A percentile compares a stretch with the other conserved stretches of the same genome.
phyloP scores from a whole-genome alignment of 2,113 vertebrate genomes.

The Diglossa brunneiventris region DNA sequence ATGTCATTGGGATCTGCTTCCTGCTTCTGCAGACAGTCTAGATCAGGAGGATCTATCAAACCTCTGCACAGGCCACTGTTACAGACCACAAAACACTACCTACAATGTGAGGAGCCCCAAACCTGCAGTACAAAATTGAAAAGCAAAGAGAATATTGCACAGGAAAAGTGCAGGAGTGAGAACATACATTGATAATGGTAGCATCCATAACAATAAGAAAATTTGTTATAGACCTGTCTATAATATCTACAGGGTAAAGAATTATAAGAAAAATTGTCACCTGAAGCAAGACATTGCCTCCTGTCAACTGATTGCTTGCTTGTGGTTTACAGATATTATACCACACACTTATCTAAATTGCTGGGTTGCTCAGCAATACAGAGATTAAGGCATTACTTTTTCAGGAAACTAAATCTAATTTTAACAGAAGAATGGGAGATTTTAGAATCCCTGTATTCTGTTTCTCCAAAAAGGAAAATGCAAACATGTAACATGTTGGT shows the following conservation, averaged over 20 bases:
- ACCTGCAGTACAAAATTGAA: not conserved
- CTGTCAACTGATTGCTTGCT: not conserved
- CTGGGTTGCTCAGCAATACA: not conserved
- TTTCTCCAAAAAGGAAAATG: not conserved
- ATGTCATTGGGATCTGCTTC: not conserved
- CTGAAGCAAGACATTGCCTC: not conserved
- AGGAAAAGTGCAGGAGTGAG: not conserved
- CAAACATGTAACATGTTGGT: not conserved
- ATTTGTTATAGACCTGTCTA: not conserved
- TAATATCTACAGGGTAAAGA: not conserved
- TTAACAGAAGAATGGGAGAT: not conserved
- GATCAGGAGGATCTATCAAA: not conserved
- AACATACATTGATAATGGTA: not conserved
- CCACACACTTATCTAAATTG: not conserved
- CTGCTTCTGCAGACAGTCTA: not conserved
- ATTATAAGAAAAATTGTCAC: not conserved
- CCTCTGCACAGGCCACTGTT: not conserved
- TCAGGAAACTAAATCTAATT: not conserved
- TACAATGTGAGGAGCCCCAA: not conserved
- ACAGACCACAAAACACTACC: not conserved
- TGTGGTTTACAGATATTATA: not conserved
- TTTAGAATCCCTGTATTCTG: not conserved
- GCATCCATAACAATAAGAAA: not conserved
- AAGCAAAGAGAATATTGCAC: not conserved
- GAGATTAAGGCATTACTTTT: not conserved